Base-by-base conservation (phyloP, 2,113 vertebrate genomes). In the Myxocyprinus asiaticus region DNA sequence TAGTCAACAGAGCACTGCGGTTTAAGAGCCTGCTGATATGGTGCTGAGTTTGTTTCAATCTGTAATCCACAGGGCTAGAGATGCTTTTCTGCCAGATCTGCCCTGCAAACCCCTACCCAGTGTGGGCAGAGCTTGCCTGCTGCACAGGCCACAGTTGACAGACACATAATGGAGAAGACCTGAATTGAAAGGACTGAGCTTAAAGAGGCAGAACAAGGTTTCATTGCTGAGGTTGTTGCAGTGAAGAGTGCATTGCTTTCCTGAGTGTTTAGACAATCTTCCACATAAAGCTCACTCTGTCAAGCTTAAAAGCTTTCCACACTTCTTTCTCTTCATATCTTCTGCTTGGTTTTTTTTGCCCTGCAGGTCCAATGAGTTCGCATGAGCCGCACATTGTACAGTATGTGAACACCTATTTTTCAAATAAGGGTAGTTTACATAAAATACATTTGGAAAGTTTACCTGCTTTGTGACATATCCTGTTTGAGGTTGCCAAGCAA, bases 191-290 rank as follows among this genome's bases (percentile, higher is more conserved):
- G 78, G 53, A 45, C 48, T 67, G 51, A 82, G 80, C 72, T 53
- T 50, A 78, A 70, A 77, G 74, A 80, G 11, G 55, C 56, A 17
- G 58, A 43, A 59, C 43, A 12, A 22, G 66, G 56, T 51, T 69
- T 77, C 64, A 53, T 53, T 67, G 77, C 51, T 70, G 63, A 69
- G 55, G 33, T 33, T 33, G 22, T 33, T 65, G 55, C 14, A 77
- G 45, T 59, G 56, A 70, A 62, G 45, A 66, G 12, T 2, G 11
- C 61, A 73, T 66, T 14, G 51, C 71, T 69, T 62, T 74, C 33
- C 43, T 14, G 33, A 70, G 66, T 58, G 70, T 84, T 83, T 76
- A 84, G 79, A 80, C 81, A 74, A 75, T 76, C 79, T 65, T 81
- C 15, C 69, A 71, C 74, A 75, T 70, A 77, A 76, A 79, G 77